These are phyloP conservation scores for Drosophila mulleri DNA, from an alignment of 2,888 invertebrate genomes.

Conservation along the genomic window DNA sequence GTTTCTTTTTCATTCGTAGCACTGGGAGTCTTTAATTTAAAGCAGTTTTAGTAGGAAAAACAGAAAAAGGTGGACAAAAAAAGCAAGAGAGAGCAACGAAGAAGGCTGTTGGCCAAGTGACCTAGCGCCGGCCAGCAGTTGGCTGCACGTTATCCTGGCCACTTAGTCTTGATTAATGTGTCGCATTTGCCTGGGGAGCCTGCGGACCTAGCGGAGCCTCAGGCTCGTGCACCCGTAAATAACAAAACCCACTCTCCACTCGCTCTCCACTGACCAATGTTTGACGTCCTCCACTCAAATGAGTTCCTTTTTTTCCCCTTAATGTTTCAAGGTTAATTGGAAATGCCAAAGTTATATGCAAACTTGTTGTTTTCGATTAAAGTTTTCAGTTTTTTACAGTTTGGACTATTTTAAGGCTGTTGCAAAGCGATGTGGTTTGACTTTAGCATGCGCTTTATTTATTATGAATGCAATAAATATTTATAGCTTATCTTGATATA, in stretches of 20 bases:
- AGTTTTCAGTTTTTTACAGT: slow-evolving; percentile 28
- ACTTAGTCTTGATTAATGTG: slow-evolving; percentile 78
- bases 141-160: slow-evolving; percentile 63
- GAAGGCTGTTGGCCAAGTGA: slow-evolving; percentile 24
- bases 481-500: slow-evolving; percentile 43
- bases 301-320: slow-evolving; percentile 46
- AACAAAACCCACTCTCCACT: slow-evolving; percentile 19
- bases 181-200: slow-evolving; percentile 48
- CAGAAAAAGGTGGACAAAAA: neutral
- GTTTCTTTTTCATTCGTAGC: neutral
- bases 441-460: slow-evolving; percentile 49
- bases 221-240: slow-evolving; percentile 42
- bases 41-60: slow-evolving; percentile 10
- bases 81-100: neutral
- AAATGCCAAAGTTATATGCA: slow-evolving; percentile 65
- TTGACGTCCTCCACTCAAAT: slow-evolving; percentile 30
- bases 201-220: neutral
- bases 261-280: slow-evolving; percentile 19
- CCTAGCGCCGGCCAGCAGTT: slow-evolving; percentile 34
- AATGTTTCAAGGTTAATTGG: slow-evolving; percentile 78
- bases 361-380: slow-evolving; percentile 27
- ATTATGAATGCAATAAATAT: slow-evolving; percentile 72
- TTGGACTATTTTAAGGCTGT: slow-evolving; percentile 13
- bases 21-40: slow-evolving; percentile 31
- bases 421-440: neutral